Conservation (phyloP, 1,140 invertebrate genomes). For the Heliothis virescens region DNA sequence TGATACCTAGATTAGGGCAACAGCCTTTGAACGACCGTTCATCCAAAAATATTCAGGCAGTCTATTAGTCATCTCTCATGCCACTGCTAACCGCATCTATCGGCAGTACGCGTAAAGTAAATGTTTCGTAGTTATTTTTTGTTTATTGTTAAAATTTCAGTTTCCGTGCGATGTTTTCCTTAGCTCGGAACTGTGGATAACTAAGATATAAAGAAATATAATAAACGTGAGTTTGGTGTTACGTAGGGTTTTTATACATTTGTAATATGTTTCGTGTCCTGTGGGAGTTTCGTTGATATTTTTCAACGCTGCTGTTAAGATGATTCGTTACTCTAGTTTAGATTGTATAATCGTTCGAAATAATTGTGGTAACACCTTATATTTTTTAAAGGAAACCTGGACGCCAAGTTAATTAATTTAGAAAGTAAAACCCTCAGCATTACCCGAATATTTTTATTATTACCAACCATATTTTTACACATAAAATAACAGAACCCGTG, state of each 20-base stretch:
- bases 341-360: not conserved
- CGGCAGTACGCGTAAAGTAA: not conserved
- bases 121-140: not conserved
- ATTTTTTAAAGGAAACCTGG: no score
- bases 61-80: not conserved
- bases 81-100: conserved; percentile 20
- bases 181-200: conserved; percentile 37
- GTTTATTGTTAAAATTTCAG: conserved; percentile 41
- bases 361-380: no score
- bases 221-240: conserved; percentile 12
- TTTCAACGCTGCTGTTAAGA: not conserved
- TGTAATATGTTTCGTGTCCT: not conserved
- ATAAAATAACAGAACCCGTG: no score
- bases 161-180: conserved; percentile 44
- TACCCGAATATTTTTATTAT: no score
- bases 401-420: no score
- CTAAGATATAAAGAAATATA: conserved; percentile 1
- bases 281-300: not conserved
- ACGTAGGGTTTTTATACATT: conserved; percentile 8
- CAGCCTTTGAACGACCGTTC: conserved; percentile 8
- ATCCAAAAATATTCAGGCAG: conserved; percentile 11
- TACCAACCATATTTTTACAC: no score
- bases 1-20: conserved; percentile 31
- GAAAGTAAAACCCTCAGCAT: no score
- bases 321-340: not conserved